Evolutionary conservation across 2,113 vertebrate species (phyloP).

Genomic region (Chionis minor): DNA sequence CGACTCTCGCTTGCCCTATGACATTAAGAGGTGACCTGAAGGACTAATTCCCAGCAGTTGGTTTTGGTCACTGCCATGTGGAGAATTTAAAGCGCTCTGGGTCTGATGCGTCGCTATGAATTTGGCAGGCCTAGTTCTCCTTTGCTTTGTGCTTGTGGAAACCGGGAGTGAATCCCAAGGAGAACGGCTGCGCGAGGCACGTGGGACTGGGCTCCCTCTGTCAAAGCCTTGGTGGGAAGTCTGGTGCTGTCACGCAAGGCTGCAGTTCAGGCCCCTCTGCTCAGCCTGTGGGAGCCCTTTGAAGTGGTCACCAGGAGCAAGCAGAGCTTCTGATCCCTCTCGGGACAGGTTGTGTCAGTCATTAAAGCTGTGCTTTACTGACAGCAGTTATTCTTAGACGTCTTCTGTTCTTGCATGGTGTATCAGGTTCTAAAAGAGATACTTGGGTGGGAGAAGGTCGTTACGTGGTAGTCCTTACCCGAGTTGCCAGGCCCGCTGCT

Average conservation of each 20-base stretch:
- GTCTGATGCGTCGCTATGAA: background rate
- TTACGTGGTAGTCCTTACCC: background rate
- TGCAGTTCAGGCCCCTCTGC: background rate
- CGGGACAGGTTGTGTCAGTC: background rate
- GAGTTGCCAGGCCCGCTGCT: background rate
- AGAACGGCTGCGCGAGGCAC: background rate
- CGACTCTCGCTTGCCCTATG: background rate
- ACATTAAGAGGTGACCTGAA: background rate
- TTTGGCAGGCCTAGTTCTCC: background rate
- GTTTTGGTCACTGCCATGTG: background rate
- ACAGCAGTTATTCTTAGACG: background rate
- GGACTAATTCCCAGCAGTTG: background rate
- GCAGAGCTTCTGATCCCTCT: background rate
- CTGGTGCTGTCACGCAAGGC: background rate
- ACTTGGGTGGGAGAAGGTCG: background rate
- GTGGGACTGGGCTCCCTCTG: background rate
- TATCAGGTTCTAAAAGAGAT: background rate
- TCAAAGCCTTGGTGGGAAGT: background rate
- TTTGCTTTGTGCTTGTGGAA: background rate
- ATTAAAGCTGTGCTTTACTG: background rate
- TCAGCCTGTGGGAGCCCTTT: background rate
- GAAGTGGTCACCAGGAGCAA: background rate
- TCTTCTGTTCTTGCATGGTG: background rate
- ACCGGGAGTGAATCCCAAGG: background rate
- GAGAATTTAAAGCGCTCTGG: background rate